These are phyloP conservation scores for Phrynocephalus versicolor DNA, from an alignment of 2,113 vertebrate genomes.

Conservation along the genomic window DNA sequence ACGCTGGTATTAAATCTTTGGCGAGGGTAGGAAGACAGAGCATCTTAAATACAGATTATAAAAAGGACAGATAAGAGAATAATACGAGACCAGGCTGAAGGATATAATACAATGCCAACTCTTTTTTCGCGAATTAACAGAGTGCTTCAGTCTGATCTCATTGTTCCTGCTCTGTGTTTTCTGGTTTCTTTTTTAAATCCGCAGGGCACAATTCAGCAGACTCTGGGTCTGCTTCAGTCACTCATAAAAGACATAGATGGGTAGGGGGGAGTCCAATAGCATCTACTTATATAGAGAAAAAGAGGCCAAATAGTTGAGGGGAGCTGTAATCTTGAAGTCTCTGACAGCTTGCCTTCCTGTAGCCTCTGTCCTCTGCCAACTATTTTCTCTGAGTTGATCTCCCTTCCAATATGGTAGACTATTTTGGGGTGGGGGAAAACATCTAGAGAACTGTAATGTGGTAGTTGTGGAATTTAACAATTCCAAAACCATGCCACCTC, in stretches of 20 bases:
- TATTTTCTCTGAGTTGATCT: neutral
- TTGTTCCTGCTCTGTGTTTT: neutral
- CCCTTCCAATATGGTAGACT: neutral
- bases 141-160: neutral
- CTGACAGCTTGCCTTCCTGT: neutral
- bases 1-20: conserved; percentile 53
- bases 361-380: neutral
- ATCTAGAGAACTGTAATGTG: neutral
- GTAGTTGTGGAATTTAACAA: neutral
- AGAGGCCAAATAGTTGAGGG: neutral
- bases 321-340: neutral
- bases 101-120: neutral
- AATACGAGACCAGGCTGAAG: neutral
- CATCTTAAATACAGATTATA: conserved; percentile 55
- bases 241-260: neutral
- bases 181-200: accelerated
- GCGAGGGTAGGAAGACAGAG: conserved; percentile 36
- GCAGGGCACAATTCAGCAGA: neutral
- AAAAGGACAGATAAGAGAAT: conserved; percentile 48
- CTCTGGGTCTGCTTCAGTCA: neutral
- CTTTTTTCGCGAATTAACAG: conserved; percentile 16
- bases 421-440: neutral
- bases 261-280: too few relatives aligned
- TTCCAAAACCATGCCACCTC: neutral
- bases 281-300: neutral